Evolutionary conservation across 53 echinoderm and acorn worm genomes (phyloP).

Genomic region (Mesocentrotus franciscanus): DNA sequence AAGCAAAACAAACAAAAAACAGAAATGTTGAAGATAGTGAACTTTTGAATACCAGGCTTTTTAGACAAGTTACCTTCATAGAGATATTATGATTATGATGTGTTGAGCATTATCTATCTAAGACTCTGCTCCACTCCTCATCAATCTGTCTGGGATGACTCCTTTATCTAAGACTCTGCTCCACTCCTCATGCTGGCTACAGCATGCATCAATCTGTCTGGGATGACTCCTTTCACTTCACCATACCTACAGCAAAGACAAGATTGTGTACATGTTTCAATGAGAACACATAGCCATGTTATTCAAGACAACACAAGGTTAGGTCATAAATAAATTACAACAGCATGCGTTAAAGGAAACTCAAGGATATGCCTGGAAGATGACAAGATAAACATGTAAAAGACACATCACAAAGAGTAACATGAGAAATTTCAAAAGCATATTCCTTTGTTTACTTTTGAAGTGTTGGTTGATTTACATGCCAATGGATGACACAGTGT

Average conservation of each 20-base stretch:
- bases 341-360: too few species aligned
- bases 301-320: too few species aligned
- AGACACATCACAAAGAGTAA: too few species aligned
- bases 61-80: background rate
- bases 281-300: background rate
- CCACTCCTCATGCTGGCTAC: slow-evolving; percentile 85
- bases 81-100: background rate
- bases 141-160: slow-evolving; percentile 83
- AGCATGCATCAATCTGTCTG: slow-evolving; percentile 87
- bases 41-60: background rate
- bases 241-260: slow-evolving; percentile 78
- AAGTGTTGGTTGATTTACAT: too few species aligned
- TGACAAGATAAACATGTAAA: too few species aligned
- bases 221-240: slow-evolving; percentile 86
- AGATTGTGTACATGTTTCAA: background rate
- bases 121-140: slow-evolving; percentile 80
- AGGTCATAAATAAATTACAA: too few species aligned
- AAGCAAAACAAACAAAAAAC: too few species aligned
- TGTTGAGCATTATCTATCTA: slow-evolving; percentile 40
- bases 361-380: too few species aligned
- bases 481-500: too few species aligned
- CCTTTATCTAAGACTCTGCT: slow-evolving; percentile 82
- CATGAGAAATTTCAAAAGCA: too few species aligned
- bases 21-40: too few species aligned
- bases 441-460: too few species aligned